A percentile compares a stretch with the other conserved stretches of the same genome.
These are phyloP conservation scores for Tinamus major DNA, from an alignment of 2,797 vertebrate genomes.

Conservation along the genomic window DNA sequence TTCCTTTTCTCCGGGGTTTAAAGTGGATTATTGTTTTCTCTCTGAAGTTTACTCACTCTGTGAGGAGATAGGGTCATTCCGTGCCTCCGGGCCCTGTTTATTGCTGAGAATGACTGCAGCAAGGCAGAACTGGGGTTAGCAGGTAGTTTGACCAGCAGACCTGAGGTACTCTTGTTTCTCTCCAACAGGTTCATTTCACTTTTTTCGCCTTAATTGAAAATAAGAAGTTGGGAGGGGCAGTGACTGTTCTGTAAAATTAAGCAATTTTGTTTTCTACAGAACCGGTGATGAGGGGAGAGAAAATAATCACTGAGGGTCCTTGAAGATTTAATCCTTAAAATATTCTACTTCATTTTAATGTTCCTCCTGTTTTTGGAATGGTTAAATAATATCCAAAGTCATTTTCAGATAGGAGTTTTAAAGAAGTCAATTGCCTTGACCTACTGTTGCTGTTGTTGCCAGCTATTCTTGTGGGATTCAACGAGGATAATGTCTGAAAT, in stretches of 20 bases:
- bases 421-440: conserved; percentile 62
- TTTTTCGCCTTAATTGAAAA: background rate
- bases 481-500: conserved; percentile 10
- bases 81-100: background rate
- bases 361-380: conserved; percentile 38
- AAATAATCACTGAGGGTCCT: conserved; percentile 24
- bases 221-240: background rate
- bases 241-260: conserved; percentile 9
- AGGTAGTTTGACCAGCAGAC: background rate
- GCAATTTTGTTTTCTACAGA: conserved; percentile 58
- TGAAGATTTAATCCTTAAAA: background rate
- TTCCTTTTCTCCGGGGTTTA: background rate
- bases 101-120: background rate
- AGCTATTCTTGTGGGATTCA: conserved; percentile 8
- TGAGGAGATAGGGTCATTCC: background rate
- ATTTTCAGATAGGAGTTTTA: conserved; percentile 28
- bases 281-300: conserved; percentile 3
- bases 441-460: background rate
- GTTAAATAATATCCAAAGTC: conserved; percentile 29
- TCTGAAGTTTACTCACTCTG: background rate
- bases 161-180: background rate
- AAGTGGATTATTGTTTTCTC: background rate
- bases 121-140: background rate
- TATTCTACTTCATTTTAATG: background rate
- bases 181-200: background rate